Evolutionary conservation across 2,797 vertebrate genomes (phyloP), one percentile per base, ranked within the genome.

Genomic region (Pteropus rufus): DNA sequence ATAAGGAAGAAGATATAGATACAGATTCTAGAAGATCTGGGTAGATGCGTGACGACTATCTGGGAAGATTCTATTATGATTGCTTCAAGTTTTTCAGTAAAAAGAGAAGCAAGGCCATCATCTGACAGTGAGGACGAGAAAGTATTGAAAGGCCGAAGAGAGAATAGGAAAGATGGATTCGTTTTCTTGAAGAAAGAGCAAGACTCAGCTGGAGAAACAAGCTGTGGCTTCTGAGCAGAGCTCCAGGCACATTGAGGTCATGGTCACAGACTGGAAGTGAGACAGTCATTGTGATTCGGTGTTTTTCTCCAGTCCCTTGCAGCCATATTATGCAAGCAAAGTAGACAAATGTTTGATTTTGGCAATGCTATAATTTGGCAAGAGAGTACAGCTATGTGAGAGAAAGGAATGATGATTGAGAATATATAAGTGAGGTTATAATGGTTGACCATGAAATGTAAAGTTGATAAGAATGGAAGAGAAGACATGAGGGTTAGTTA

Each of bases 231-330:
- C 18, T 36, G 19, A 39, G 65, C 34, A 23, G 16, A 5, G 18
- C 29, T 44, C 4, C 23, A 31, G 2, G 6, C 29, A 14, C 4
- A 6, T 0, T 73, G 56, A 52, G 6, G 21, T 9, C 31, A 19
- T 18, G 52, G 34, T 23, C 31, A 34, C 19, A n/a, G 9, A 19
- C 19, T 65, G 19, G n/a, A 65, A n/a, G 7, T 39, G 26, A 65
- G 7, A 18, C 5, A 75, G 39, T 29, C 0, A 21, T 54, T 87
- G 2, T 34, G 7, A 81, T 21, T 41, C 23, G 10, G 4, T 18
- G 8, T 49, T 86, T 69, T 70, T n/a, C 39, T 29, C 12, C 39
- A 16, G 26, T 18, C 7, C 58, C 1, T n/a, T 87, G 87, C 26
- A 36, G 14, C 18, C 11, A 18, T 23, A 8, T 24, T 18, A 5